Evolutionary conservation across 2,797 vertebrate species (phyloP).

Genomic region (Salarias fasciatus): DNA sequence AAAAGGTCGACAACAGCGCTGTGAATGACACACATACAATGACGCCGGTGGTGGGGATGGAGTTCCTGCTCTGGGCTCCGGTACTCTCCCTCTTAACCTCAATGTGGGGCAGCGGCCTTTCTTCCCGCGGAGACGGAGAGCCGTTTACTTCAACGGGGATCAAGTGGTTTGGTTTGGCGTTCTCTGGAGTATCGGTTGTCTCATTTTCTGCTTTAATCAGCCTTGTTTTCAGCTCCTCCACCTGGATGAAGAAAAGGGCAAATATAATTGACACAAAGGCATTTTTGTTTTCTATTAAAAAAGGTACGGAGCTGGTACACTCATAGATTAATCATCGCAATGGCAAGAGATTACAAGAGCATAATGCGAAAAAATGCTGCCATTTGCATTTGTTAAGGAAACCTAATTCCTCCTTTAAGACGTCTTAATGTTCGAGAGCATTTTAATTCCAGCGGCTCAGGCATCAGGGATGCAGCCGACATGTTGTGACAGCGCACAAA

Average conservation of each 20-base stretch:
- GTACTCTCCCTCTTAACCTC: constrained; percentile 73
- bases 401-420: not conserved
- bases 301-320: no score
- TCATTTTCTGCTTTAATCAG: constrained; percentile 78
- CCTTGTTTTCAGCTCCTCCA: constrained; percentile 91
- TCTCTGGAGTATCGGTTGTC: constrained; percentile 48
- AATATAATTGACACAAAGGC: not conserved
- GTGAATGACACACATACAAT: constrained; percentile 44
- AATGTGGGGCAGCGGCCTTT: constrained; percentile 71
- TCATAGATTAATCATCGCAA: not conserved
- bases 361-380: no score
- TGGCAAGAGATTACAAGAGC: not conserved
- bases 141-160: constrained; percentile 27
- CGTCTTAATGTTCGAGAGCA: not conserved
- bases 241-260: constrained; percentile 69
- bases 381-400: not conserved
- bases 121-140: constrained; percentile 70
- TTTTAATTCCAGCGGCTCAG: not conserved
- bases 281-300: not conserved
- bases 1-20: not conserved
- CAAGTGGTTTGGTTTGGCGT: constrained; percentile 49
- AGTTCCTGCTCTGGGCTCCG: constrained; percentile 71
- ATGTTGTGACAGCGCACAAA: constrained; percentile 30
- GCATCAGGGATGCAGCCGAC: constrained; percentile 1
- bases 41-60: constrained; percentile 52